A percentile compares a stretch with the other conserved stretches of the same genome.
Evolutionary conservation across 2,797 vertebrate genomes (phyloP).

Genomic region (Enteromius argenteus): DNA sequence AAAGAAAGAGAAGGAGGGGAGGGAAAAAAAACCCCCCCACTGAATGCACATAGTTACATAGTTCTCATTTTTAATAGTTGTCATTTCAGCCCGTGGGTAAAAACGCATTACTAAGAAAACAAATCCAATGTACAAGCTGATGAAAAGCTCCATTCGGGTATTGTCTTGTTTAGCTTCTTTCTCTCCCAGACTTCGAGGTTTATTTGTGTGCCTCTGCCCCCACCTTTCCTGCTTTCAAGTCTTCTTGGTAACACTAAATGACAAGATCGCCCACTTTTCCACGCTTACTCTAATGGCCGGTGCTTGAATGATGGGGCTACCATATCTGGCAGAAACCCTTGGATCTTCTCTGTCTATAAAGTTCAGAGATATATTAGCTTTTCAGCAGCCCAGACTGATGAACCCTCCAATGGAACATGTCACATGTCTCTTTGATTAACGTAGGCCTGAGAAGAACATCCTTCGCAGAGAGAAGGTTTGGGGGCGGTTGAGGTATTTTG

Average conservation of each 20-base stretch:
- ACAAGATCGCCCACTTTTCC: slow-evolving; percentile 46
- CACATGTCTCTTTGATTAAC: slow-evolving; percentile 53
- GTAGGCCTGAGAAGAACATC: slow-evolving; percentile 37
- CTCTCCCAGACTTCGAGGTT: slow-evolving; percentile 21
- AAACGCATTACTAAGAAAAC: slow-evolving; percentile 49
- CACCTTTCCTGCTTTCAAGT: slow-evolving; percentile 26
- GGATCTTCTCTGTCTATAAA: slow-evolving; percentile 2
- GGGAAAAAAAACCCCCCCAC: background rate
- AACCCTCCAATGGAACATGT: slow-evolving; percentile 34
- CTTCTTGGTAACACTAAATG: slow-evolving; percentile 54
- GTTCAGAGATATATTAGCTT: slow-evolving; percentile 30
- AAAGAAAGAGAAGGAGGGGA: background rate
- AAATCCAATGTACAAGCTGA: slow-evolving; percentile 47
- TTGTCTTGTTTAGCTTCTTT: slow-evolving; percentile 44
- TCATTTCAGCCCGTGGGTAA: slow-evolving; percentile 53
- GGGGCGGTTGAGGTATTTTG: slow-evolving; percentile 35
- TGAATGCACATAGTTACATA: slow-evolving; percentile 46
- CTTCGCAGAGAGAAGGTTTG: slow-evolving; percentile 29
- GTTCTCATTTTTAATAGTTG: slow-evolving; percentile 58
- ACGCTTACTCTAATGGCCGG: slow-evolving; percentile 44
- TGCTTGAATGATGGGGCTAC: slow-evolving; percentile 51
- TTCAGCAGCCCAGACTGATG: slow-evolving; percentile 46
- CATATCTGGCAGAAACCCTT: slow-evolving; percentile 31
- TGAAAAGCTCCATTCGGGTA: slow-evolving; percentile 38
- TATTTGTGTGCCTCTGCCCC: slow-evolving; percentile 31